These are phyloP conservation scores for Biston betularia DNA, from an alignment of 2,888 invertebrate genomes.

Conservation along the genomic window DNA sequence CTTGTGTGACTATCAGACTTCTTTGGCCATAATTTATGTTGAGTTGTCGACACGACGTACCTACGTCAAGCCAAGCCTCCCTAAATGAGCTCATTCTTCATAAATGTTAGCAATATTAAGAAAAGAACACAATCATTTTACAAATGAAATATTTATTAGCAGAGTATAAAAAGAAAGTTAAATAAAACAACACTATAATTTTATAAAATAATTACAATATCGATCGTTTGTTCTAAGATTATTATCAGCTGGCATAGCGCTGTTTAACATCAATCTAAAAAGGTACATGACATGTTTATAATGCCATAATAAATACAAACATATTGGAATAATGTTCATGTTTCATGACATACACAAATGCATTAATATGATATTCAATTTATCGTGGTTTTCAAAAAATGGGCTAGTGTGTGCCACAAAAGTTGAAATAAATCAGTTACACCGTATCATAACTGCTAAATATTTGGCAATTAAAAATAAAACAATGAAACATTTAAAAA, in stretches of 20 bases:
- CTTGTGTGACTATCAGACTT: too few species aligned
- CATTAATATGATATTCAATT: background rate
- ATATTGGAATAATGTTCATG: background rate
- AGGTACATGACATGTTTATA: conserved; percentile 10
- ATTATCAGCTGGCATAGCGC: conserved; percentile 2
- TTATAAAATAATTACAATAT: conserved; percentile 6
- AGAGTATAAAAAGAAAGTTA: conserved; percentile 28
- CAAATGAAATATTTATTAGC: conserved; percentile 30
- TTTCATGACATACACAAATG: background rate
- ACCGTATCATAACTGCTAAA: background rate
- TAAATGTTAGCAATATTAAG: background rate
- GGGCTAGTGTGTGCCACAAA: conserved; percentile 8
- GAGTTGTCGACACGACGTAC: too few species aligned
- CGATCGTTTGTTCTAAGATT: conserved; percentile 13
- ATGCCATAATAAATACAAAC: background rate
- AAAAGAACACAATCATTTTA: background rate
- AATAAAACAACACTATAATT: conserved; percentile 18
- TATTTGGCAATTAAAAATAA: too few species aligned
- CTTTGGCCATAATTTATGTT: too few species aligned
- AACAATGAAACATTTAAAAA: background rate
- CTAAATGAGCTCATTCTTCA: background rate
- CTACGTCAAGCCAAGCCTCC: too few species aligned
- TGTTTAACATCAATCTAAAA: background rate
- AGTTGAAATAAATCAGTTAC: conserved; percentile 4
- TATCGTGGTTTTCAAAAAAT: background rate